Evolutionary conservation across 2,797 vertebrate species (phyloP).

Genomic region (Pyrrhura leucotis): DNA sequence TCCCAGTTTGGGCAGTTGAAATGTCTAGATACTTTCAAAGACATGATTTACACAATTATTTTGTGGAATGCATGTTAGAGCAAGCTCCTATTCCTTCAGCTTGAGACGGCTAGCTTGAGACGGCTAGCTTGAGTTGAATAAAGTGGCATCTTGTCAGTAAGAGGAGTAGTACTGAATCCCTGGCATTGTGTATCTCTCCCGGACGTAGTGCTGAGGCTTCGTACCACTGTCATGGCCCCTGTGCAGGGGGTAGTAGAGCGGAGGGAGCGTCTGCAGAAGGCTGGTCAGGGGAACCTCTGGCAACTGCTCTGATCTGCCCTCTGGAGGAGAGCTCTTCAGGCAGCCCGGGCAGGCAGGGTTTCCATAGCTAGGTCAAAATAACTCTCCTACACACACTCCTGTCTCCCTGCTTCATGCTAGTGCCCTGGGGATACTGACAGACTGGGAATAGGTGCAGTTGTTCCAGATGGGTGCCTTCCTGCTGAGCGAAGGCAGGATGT

Average conservation of each 20-base stretch:
- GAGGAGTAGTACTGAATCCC: not conserved
- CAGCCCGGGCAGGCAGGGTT: not conserved
- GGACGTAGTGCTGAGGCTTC: rapidly evolving
- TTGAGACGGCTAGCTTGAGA: not conserved
- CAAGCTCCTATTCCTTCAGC: not conserved
- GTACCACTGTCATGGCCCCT: rapidly evolving
- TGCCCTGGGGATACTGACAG: not conserved
- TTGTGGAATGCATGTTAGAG: not conserved
- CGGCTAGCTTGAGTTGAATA: not conserved
- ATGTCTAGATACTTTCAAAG: not conserved
- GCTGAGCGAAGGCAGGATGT: not conserved
- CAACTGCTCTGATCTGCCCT: not conserved
- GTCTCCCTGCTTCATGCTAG: not conserved
- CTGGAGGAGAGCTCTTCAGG: not conserved
- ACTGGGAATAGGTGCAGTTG: not conserved
- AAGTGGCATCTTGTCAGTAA: not conserved
- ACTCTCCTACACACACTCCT: rapidly evolving
- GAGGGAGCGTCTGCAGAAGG: not conserved
- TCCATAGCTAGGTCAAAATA: not conserved
- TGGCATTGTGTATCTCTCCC: rapidly evolving
- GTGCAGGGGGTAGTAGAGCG: not conserved
- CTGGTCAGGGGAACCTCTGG: not conserved
- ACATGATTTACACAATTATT: not conserved
- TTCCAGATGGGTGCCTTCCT: not conserved
- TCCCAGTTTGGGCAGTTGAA: not conserved